phyloP scores from a whole-genome alignment of 1,140 invertebrate species.

The Aphelenchoides fujianensis region DNA sequence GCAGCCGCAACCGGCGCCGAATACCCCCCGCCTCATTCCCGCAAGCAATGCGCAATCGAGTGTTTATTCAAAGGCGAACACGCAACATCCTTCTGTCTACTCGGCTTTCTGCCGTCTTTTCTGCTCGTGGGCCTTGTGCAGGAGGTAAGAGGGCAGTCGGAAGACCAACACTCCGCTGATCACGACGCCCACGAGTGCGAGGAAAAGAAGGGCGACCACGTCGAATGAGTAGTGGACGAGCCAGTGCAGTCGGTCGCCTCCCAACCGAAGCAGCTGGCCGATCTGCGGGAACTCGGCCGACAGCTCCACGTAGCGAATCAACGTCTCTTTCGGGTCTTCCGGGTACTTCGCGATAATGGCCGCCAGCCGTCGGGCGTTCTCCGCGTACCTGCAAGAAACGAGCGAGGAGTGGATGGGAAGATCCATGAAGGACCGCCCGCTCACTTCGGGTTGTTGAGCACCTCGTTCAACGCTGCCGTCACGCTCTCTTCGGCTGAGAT shows the following conservation, averaged over 20 bases:
- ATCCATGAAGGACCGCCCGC: too few relatives aligned
- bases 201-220: background rate
- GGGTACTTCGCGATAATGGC: background rate
- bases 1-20: too few relatives aligned
- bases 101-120: background rate
- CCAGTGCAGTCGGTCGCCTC: background rate
- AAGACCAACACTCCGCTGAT: background rate
- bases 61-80: too few relatives aligned
- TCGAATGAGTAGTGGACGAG: background rate
- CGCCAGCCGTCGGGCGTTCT: background rate
- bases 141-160: background rate
- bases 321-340: background rate
- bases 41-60: too few relatives aligned
- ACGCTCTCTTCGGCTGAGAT: slow-evolving; percentile 3
- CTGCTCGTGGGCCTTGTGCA: background rate
- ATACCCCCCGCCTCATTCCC: too few relatives aligned
- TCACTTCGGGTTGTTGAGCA: background rate
- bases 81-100: background rate
- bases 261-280: background rate
- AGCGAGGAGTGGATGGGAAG: too few relatives aligned
- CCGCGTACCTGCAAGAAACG: background rate
- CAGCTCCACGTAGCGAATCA: background rate
- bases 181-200: background rate
- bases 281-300: background rate
- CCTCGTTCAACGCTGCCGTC: background rate